Evolutionary conservation across 2,888 invertebrate species (phyloP), one percentile per base, ranked within the genome.

Genomic region (Agrilus biguttatus): DNA sequence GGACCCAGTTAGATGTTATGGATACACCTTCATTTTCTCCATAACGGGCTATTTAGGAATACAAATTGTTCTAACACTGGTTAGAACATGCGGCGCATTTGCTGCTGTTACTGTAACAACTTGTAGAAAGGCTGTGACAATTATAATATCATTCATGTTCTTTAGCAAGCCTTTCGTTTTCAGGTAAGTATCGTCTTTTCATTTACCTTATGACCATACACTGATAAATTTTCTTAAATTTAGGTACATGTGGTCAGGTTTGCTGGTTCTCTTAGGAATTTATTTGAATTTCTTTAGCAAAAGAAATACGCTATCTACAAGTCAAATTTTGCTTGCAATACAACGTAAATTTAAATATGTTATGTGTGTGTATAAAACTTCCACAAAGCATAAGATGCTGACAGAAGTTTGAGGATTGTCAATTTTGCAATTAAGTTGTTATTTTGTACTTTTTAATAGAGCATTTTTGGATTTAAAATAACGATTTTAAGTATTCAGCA

Each of bases 271-370:
- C 1, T 51, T 89, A 28, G 95, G 95, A 6, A 93, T 96, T 58
- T 95, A 93, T 65, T 69, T 96, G n/a, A 95, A 92, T 69, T 75
- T 95, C 40, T 86, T 83, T 62, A 87, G 88, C 62, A 95, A 93
- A 63, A 74, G 71, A 47, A 67, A 78, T 52, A 74, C 74, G 0
- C 42, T 63, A 43, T 53, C 60, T 8, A 28, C 28, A 28, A 28
- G 3, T 10, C 28, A 28, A 10, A 10, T 28, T 28, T 2, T 28
- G 28, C 7, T 2, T 28, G 28, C 10, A 28, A 54, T 64, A 37
- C 58, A 62, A 51, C 44, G 52, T 36, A 54, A 53, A 47, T 41
- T 60, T 14, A 56, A 61, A 49, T 53, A 51, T 37, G 50, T 49
- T 45, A 44, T 59, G 36, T 55, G 58, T 43, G 39, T 45, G 36